phyloP scores from a whole-genome alignment of 2,888 invertebrate species.

The Rugalucina vietnamica region DNA sequence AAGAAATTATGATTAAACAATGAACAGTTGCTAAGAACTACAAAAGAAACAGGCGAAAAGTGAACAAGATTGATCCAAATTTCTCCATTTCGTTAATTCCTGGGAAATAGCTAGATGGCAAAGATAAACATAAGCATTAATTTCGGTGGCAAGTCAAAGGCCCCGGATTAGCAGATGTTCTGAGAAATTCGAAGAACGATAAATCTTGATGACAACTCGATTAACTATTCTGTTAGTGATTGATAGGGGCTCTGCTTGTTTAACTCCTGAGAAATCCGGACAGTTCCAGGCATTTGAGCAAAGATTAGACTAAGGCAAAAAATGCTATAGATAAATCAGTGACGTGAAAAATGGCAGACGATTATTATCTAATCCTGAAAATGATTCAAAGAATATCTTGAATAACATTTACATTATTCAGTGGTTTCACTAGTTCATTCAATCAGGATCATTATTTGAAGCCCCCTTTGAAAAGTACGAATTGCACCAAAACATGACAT shows the following conservation, averaged over 20 bases:
- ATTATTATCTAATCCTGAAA: too few relatives aligned
- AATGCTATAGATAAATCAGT: not conserved
- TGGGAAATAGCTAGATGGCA: not conserved
- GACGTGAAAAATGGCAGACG: too few relatives aligned
- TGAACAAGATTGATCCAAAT: not conserved
- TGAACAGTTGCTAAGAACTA: not conserved
- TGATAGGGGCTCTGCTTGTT: not conserved
- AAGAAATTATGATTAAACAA: not conserved
- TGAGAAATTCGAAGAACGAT: constrained; percentile 1
- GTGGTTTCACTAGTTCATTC: not conserved
- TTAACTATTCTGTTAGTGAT: not conserved
- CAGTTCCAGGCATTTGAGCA: not conserved
- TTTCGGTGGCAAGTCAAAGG: not conserved
- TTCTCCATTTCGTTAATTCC: not conserved
- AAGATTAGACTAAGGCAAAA: not conserved
- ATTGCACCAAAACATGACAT: not conserved
- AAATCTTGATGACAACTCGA: constrained; percentile 17
- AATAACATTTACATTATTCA: too few relatives aligned
- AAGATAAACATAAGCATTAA: constrained; percentile 14
- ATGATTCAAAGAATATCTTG: too few relatives aligned
- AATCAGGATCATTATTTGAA: too few relatives aligned
- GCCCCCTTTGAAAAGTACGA: too few relatives aligned
- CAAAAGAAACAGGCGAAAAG: not conserved
- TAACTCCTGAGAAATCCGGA: not conserved
- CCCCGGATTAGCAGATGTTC: constrained; percentile 6